These are phyloP conservation scores for Polypterus senegalus DNA, from an alignment of 2,113 vertebrate genomes.

Conservation along the genomic window DNA sequence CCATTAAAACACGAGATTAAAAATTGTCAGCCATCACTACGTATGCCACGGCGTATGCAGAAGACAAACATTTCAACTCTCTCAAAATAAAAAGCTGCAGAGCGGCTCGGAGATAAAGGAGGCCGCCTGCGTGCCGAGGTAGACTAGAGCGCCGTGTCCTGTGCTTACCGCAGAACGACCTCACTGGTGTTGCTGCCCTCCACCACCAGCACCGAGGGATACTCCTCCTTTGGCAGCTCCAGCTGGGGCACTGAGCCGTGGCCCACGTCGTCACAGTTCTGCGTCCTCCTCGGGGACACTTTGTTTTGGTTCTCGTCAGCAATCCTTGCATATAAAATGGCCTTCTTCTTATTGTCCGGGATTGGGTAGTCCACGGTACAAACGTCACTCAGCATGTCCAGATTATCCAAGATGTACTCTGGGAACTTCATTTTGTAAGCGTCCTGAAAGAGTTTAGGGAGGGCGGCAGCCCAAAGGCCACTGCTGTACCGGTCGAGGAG, in stretches of 20 bases:
- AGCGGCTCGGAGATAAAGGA: no score
- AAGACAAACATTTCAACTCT: no score
- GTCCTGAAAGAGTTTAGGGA: slow-evolving; percentile 75
- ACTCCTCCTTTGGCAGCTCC: slow-evolving; percentile 52
- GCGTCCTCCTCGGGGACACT: slow-evolving; percentile 21
- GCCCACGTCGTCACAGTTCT: slow-evolving; percentile 6
- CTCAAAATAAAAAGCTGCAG: no score
- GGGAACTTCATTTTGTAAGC: slow-evolving; percentile 66
- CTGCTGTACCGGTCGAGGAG: slow-evolving; percentile 64
- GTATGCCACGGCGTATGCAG: no score
- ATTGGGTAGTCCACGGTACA: slow-evolving; percentile 66
- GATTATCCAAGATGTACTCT: slow-evolving; percentile 51
- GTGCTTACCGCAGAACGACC: slow-evolving; percentile 64
- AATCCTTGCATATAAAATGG: slow-evolving; percentile 69
- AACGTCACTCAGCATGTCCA: slow-evolving; percentile 59
- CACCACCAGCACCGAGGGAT: slow-evolving; percentile 70
- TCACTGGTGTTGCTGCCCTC: slow-evolving; percentile 62
- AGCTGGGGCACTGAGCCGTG: slow-evolving; percentile 48
- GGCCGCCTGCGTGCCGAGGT: neutral
- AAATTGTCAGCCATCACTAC: no score
- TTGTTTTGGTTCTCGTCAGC: slow-evolving; percentile 42
- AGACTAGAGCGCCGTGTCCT: no score
- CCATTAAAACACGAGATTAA: no score
- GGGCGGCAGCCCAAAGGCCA: slow-evolving; percentile 76
- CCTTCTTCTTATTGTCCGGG: slow-evolving; percentile 57